Evolutionary conservation across 1,140 invertebrate genomes (phyloP).

Genomic region (Chrysoperla carnea): DNA sequence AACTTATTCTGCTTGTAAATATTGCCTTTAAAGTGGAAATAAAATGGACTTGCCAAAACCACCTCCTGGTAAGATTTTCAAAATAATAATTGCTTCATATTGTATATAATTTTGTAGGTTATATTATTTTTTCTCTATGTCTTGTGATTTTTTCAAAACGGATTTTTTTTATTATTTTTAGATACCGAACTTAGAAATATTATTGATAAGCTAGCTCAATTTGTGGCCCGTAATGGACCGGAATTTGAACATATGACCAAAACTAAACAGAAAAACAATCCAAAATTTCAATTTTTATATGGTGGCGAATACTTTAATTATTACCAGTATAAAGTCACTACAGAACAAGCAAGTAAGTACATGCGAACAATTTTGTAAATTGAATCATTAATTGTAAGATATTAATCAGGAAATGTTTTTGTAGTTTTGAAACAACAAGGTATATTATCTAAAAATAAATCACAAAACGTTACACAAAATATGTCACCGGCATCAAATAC

Average conservation of each 20-base stretch:
- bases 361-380: not conserved
- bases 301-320: conserved; percentile 91
- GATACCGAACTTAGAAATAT: conserved; percentile 88
- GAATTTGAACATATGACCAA: conserved; percentile 98
- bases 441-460: conserved; percentile 3
- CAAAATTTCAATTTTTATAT: conserved; percentile 92
- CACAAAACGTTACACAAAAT: not conserved
- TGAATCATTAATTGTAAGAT: too few relatives aligned
- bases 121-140: conserved; percentile 1
- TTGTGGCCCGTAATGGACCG: conserved; percentile 95
- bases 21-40: too few relatives aligned
- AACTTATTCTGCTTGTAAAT: too few relatives aligned
- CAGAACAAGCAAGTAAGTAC: conserved; percentile 72
- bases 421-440: conserved; percentile 28
- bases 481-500: conserved; percentile 12
- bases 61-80: not conserved
- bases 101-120: not conserved
- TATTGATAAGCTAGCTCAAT: conserved; percentile 95
- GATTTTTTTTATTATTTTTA: conserved; percentile 20
- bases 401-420: not conserved
- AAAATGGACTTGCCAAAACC: not conserved
- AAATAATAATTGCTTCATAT: too few relatives aligned
- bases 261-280: conserved; percentile 93
- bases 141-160: not conserved
- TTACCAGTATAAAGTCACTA: conserved; percentile 89